Base-by-base conservation (phyloP, 2,113 vertebrate genomes). In the Proterorhinus semilunaris region DNA sequence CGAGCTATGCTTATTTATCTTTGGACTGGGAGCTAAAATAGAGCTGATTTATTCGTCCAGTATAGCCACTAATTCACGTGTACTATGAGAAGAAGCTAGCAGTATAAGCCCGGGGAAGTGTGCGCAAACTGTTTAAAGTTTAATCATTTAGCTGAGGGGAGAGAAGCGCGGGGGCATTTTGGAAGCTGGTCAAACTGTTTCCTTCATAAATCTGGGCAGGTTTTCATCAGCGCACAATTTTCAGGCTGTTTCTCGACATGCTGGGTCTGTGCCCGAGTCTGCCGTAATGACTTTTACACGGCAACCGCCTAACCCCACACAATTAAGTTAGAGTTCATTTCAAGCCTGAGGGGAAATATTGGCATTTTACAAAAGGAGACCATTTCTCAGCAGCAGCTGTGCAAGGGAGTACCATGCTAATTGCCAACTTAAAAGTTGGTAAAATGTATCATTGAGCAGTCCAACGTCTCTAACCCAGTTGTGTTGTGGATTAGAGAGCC, bases 11-110 rank as follows among this genome's bases (percentile, higher is more conserved):
- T 62, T n/a, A 49, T 54, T 45, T 75, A 70, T 72, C 65, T 73
- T 78, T 73, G 62, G 46, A 68, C 46, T 1, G 71, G 17, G 10
- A n/a, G 66, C 8, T 49, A 48, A 55, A 72, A 59, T 2, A 74
- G 47, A 58, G 64, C 59, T 69, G 51, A 80, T 69, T 72, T 66
- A 83, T 71, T 63, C n/a, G 51, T 43, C 27, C 74, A 45, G 69
- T 0, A 66, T 36, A 43, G 42, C 17, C 49, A 63, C 75, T 43
- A 59, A 62, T 11, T 57, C 50, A 66, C 11, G 6, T 1, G 8
- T 2, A 65, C 4, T 1, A 15, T 15, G 45, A 16, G 21, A 11
- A 27, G 16, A 27, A 45, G 53, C 53, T 0, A 8, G 27, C 51
- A 69, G 62, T 45, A n/a, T 2, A 51, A 13, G 16, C 51, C 49